phyloP scores from a whole-genome alignment of 2,797 vertebrate genomes.

The Acomys russatus region DNA sequence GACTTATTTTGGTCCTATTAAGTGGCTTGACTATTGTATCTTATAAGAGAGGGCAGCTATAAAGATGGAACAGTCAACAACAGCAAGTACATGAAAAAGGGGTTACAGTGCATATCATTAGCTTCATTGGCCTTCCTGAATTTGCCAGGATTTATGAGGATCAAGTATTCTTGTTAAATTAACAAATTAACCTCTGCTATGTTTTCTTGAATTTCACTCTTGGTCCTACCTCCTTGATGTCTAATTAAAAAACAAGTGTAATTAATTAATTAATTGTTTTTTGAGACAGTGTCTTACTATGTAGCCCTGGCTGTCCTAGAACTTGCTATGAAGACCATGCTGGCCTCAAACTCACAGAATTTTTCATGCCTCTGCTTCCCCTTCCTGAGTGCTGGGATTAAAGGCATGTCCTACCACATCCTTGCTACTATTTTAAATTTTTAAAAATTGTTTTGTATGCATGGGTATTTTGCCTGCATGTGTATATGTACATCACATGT shows the following conservation, averaged over 20 bases:
- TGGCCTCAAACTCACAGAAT: background rate
- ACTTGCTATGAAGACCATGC: background rate
- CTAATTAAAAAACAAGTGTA: constrained; percentile 48
- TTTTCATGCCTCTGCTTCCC: background rate
- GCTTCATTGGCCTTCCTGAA: background rate
- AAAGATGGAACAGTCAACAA: background rate
- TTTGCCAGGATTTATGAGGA: constrained; percentile 49
- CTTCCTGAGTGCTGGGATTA: background rate
- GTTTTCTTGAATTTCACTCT: constrained; percentile 51
- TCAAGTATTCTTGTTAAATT: background rate
- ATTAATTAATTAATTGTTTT: background rate
- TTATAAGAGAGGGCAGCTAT: background rate
- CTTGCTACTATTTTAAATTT: background rate
- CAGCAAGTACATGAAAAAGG: background rate
- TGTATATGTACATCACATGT: background rate
- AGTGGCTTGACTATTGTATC: background rate
- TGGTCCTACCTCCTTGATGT: constrained; percentile 10
- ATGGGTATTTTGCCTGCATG: background rate
- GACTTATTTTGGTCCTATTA: constrained; percentile 40
- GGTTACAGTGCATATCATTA: background rate
- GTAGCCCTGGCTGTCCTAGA: background rate
- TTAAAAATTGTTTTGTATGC: background rate
- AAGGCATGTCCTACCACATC: background rate
- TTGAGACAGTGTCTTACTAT: background rate
- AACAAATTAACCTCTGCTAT: constrained; percentile 49